Percentiles rank a stretch among this genome's conserved stretches.
Conservation (phyloP, 2,888 invertebrate genomes). For the Tenthredo scrophulariae region DNA sequence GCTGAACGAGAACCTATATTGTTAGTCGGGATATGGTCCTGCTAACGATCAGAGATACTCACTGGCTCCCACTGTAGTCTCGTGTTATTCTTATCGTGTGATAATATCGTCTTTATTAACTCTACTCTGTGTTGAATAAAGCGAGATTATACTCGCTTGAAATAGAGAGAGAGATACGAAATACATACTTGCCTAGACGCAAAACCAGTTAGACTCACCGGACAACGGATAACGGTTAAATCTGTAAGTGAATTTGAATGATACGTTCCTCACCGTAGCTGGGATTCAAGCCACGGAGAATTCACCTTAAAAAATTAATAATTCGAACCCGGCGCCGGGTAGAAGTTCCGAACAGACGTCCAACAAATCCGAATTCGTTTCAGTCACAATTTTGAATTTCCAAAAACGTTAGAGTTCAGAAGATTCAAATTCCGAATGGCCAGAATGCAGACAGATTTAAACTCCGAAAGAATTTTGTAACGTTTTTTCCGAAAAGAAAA, state of each 20-base stretch:
- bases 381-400: too few species aligned
- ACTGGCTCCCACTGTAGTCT: background rate
- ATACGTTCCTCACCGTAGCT: constrained; percentile 19
- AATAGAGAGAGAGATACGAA: background rate
- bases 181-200: background rate
- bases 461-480: too few species aligned
- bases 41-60: background rate
- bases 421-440: too few species aligned
- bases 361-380: too few species aligned
- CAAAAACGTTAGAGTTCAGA: too few species aligned
- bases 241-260: constrained; percentile 46
- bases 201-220: constrained; percentile 6
- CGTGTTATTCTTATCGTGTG: background rate
- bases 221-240: constrained; percentile 46
- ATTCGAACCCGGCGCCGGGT: background rate
- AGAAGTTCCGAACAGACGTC: too few species aligned
- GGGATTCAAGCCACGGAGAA: background rate
- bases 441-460: too few species aligned
- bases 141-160: background rate
- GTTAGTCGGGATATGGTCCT: constrained; percentile 36
- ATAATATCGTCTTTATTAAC: background rate
- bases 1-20: constrained; percentile 20
- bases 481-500: too few species aligned
- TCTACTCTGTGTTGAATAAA: background rate
- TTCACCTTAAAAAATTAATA: background rate